Evolutionary conservation across 1,140 invertebrate species (phyloP).

Genomic region (Leptonema lineaticorne): DNA sequence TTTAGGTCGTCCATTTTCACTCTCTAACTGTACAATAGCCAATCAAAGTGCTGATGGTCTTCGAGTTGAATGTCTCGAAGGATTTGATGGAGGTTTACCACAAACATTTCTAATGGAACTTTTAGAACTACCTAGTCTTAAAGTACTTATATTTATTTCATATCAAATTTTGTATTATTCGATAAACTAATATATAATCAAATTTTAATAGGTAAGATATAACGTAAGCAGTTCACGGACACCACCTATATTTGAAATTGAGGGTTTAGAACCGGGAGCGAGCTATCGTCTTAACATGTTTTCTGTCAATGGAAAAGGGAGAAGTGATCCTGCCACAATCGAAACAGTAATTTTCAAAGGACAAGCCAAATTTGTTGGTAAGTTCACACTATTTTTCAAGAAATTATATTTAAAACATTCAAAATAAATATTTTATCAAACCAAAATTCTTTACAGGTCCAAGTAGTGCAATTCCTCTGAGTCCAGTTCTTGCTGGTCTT

Average conservation of each 20-base stretch:
- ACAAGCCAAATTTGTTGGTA: constrained; percentile 70
- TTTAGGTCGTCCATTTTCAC: constrained; percentile 79
- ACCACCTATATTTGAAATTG: constrained; percentile 70
- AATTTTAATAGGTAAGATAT: constrained; percentile 47
- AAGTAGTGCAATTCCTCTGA: constrained; percentile 61
- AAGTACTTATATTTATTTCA: too few relatives aligned
- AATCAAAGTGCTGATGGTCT: constrained; percentile 83
- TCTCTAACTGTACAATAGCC: constrained; percentile 85
- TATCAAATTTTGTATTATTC: too few relatives aligned
- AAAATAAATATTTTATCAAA: too few relatives aligned
- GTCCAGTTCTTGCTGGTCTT: constrained; percentile 69
- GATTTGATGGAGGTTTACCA: constrained; percentile 81
- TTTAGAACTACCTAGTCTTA: constrained; percentile 61
- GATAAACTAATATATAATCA: background rate
- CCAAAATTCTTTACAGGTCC: constrained; percentile 45
- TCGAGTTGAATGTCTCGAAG: constrained; percentile 76
- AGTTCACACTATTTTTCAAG: constrained; percentile 39
- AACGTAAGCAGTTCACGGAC: constrained; percentile 56
- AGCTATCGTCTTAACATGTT: constrained; percentile 76
- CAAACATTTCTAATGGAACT: constrained; percentile 79
- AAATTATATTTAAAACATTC: background rate
- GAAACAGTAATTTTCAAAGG: constrained; percentile 80
- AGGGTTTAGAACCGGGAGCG: constrained; percentile 74
- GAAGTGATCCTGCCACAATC: constrained; percentile 76
- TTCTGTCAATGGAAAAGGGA: constrained; percentile 81